Percentiles rank a stretch among this genome's conserved stretches.
phyloP scores from a whole-genome alignment of 2,888 invertebrate species.

The Latrodectus hesperus region DNA sequence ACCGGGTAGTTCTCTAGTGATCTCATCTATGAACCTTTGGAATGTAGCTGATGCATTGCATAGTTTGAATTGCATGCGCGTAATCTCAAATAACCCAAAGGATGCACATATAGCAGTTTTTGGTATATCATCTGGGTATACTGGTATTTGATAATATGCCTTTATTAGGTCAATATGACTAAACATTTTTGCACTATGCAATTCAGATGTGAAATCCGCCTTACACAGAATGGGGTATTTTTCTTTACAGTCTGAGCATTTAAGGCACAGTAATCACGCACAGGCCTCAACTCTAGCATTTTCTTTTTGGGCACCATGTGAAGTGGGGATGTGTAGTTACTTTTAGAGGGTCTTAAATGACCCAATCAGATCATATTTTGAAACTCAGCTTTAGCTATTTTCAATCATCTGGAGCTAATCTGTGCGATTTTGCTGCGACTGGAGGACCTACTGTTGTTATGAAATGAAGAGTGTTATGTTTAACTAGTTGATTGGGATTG shows the following conservation, averaged over 20 bases:
- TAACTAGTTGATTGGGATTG: background rate
- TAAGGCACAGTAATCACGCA: constrained; percentile 7
- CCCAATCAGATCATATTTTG: background rate
- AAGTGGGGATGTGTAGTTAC: background rate
- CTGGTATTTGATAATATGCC: too few species aligned
- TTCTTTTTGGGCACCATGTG: constrained; percentile 16
- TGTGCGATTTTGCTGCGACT: background rate
- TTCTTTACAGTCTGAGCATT: background rate
- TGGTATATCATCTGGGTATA: too few species aligned
- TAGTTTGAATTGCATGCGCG: background rate
- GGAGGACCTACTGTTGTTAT: constrained; percentile 4
- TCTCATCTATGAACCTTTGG: background rate
- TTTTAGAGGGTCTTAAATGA: too few species aligned
- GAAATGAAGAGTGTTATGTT: background rate
- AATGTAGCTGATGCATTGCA: background rate
- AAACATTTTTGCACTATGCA: too few species aligned
- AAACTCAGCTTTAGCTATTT: background rate
- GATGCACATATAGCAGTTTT: background rate
- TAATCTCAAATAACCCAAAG: background rate
- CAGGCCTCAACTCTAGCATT: constrained; percentile 5
- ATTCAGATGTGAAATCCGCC: too few species aligned
- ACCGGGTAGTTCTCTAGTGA: background rate
- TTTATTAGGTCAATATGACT: too few species aligned
- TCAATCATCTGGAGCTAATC: background rate
- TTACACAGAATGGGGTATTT: too few species aligned